These are phyloP conservation scores for Chrysolina oricalcia DNA, from an alignment of 2,888 invertebrate genomes.

Conservation along the genomic window DNA sequence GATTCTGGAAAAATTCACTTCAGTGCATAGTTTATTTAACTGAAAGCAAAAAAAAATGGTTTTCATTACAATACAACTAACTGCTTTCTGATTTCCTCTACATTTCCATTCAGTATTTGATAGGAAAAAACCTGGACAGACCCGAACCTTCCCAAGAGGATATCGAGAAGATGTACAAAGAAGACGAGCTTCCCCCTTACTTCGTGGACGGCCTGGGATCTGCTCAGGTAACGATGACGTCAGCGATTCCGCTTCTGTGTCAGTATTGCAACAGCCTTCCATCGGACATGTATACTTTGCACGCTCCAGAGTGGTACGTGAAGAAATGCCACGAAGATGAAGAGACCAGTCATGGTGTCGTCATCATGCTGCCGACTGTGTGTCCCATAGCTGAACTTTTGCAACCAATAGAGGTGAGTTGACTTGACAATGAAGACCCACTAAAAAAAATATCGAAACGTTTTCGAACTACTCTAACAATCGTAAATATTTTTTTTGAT, in stretches of 20 bases:
- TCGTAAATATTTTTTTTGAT: too few species aligned
- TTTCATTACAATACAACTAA: too few species aligned
- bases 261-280: constrained; percentile 87
- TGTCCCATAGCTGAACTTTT: constrained; percentile 78
- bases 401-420: constrained; percentile 79
- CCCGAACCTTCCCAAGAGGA: constrained; percentile 73
- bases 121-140: constrained; percentile 75
- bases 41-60: too few species aligned
- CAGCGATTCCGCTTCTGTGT: constrained; percentile 81
- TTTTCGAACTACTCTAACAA: too few species aligned
- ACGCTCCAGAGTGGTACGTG: constrained; percentile 75
- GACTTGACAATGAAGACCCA: background rate
- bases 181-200: constrained; percentile 74
- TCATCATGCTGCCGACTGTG: constrained; percentile 83
- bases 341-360: constrained; percentile 67
- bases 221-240: constrained; percentile 74
- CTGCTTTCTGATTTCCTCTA: constrained; percentile 9
- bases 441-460: background rate
- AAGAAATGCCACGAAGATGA: constrained; percentile 42
- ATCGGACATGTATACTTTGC: constrained; percentile 80
- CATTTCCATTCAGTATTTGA: constrained; percentile 71
- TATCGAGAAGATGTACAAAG: constrained; percentile 75
- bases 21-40: too few species aligned
- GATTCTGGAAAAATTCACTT: too few species aligned
- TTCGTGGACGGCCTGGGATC: constrained; percentile 68